Conservation (phyloP, 2,797 vertebrate genomes). For the Gobionotothen gibberifrons region DNA sequence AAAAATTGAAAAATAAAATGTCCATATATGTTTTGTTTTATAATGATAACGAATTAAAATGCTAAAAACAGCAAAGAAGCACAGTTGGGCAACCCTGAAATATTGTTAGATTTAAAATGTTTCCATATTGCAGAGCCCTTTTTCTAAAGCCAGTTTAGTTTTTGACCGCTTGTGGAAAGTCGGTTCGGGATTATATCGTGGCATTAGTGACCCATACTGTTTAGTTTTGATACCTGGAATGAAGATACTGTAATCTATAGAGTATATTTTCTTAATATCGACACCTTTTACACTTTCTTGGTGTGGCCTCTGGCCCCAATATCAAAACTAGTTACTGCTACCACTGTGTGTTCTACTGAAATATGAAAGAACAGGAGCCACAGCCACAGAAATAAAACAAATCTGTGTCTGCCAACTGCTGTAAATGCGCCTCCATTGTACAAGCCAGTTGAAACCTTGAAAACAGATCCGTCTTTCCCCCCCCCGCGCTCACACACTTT, state of each 20-base stretch:
- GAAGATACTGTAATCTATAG: neutral
- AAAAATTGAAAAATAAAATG: no score
- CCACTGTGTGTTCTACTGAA: no score
- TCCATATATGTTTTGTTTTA: no score
- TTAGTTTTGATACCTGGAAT: neutral
- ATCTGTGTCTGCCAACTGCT: slow-evolving; percentile 1
- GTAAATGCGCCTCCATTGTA: neutral
- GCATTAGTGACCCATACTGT: neutral
- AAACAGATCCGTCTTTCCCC: neutral
- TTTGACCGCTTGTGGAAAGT: neutral
- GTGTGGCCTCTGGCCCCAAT: no score
- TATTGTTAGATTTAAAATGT: no score
- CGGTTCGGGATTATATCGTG: neutral
- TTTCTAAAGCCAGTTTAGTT: neutral
- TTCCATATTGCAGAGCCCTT: no score
- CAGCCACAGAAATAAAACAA: neutral
- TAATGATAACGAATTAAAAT: no score
- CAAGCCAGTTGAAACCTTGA: slow-evolving; percentile 14
- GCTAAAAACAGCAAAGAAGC: no score
- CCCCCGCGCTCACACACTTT: neutral
- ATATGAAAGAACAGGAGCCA: neutral
- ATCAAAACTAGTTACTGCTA: neutral
- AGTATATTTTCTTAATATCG: neutral
- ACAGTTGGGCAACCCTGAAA: no score
- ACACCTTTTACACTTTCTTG: neutral